A percentile compares a stretch with the other conserved stretches of the same genome.
These are phyloP conservation scores for Aphrophora alni DNA, from an alignment of 2,888 invertebrate genomes.

Conservation along the genomic window DNA sequence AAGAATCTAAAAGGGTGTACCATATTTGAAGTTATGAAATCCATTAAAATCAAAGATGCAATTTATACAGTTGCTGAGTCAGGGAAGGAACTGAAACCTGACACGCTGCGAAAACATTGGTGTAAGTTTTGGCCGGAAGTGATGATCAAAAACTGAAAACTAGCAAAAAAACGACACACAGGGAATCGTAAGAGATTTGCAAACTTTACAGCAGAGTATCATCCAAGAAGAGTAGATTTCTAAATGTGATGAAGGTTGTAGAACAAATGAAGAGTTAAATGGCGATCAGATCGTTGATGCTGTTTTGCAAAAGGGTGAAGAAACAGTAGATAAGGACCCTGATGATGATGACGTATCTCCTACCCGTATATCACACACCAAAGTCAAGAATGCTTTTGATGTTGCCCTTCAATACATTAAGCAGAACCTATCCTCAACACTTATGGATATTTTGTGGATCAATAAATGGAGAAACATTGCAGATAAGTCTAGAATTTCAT, in stretches of 20 bases:
- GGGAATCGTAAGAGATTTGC: neutral
- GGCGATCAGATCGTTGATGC: slow-evolving; percentile 11
- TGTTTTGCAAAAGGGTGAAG: neutral
- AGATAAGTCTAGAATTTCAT: too few species aligned
- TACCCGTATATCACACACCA: too few species aligned
- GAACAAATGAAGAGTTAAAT: neutral
- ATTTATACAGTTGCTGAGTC: slow-evolving; percentile 34
- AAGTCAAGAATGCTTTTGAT: too few species aligned
- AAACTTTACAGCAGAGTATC: neutral
- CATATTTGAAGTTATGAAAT: slow-evolving; percentile 34
- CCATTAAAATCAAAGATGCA: slow-evolving; percentile 26
- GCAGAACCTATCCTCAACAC: too few species aligned
- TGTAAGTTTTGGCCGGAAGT: slow-evolving; percentile 33
- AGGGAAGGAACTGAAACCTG: slow-evolving; percentile 42
- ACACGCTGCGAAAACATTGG: slow-evolving; percentile 43
- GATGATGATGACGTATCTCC: neutral
- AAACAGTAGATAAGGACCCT: neutral
- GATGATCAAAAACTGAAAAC: neutral
- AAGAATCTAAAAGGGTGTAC: neutral
- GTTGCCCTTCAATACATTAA: too few species aligned
- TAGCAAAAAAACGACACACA: neutral
- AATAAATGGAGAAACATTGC: too few species aligned
- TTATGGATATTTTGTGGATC: too few species aligned
- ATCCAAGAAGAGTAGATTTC: slow-evolving; percentile 9
- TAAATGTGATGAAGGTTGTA: neutral